A percentile compares a stretch with the other conserved stretches of the same genome.
Conservation (phyloP, 1,140 invertebrate species). For the Agraylea sexmaculata region DNA sequence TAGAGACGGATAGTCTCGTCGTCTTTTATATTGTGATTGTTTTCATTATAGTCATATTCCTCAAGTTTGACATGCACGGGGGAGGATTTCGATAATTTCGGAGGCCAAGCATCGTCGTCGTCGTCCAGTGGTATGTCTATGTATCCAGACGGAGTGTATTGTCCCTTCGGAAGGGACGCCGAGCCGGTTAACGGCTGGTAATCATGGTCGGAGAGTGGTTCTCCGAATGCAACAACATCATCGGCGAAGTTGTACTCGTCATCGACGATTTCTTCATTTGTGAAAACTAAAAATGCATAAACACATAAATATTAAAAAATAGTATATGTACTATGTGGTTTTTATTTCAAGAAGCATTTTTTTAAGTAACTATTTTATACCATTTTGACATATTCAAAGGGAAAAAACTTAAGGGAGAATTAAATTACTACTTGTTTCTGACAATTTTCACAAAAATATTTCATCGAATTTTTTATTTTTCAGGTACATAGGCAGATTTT, state of each 20-base stretch:
- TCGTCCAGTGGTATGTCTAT: constrained; percentile 37
- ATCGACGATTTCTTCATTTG: constrained; percentile 32
- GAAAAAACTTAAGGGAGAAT: too few species aligned
- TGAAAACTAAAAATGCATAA: constrained; percentile 5
- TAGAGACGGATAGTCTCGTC: constrained; percentile 15
- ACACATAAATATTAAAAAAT: too few species aligned
- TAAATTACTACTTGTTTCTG: too few species aligned
- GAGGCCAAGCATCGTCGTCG: constrained; percentile 34
- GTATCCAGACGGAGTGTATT: constrained; percentile 27
- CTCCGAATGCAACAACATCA: constrained; percentile 34
- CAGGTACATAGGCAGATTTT: too few species aligned
- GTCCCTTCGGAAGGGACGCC: constrained; percentile 12
- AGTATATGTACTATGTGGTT: too few species aligned
- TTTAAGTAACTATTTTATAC: background rate
- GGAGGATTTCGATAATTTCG: constrained; percentile 30
- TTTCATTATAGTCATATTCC: constrained; percentile 10
- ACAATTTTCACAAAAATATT: too few species aligned
- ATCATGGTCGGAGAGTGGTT: constrained; percentile 36
- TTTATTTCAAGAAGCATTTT: background rate
- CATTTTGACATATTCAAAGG: too few species aligned
- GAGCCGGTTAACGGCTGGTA: constrained; percentile 31
- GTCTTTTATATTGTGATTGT: constrained; percentile 10
- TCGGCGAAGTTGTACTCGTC: constrained; percentile 38
- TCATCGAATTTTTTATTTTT: too few species aligned
- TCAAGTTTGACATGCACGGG: constrained; percentile 33